Conservation (phyloP, 2,113 vertebrate genomes). For the Nannobrachium achirus region DNA sequence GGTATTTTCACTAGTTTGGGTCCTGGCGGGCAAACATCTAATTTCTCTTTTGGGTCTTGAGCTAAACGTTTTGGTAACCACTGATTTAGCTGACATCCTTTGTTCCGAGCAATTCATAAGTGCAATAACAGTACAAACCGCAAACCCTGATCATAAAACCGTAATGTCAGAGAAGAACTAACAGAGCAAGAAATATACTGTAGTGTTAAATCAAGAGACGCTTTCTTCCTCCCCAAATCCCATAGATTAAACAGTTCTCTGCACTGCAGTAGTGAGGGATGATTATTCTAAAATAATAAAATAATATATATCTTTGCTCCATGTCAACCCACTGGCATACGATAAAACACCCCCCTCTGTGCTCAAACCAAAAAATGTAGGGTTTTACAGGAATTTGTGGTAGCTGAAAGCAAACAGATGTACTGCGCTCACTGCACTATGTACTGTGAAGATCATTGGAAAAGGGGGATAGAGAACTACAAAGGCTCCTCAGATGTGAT, state of each 20-base stretch:
- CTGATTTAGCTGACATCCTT: too few species aligned
- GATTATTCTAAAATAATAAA: not conserved
- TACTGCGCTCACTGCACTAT: not conserved
- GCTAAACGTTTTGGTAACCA: too few species aligned
- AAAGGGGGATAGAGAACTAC: slow-evolving; percentile 5
- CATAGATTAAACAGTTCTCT: slow-evolving; percentile 27
- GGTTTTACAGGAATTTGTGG: slow-evolving; percentile 31
- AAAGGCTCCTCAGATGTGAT: slow-evolving; percentile 9
- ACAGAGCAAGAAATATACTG: too few species aligned
- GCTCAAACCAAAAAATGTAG: slow-evolving; percentile 18
- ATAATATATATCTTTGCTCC: not conserved
- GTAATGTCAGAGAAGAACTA: too few species aligned
- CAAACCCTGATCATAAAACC: too few species aligned
- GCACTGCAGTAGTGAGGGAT: not conserved
- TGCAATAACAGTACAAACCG: too few species aligned
- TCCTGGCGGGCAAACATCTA: too few species aligned
- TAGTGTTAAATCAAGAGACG: too few species aligned
- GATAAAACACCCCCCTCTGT: slow-evolving; percentile 25
- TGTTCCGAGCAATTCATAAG: too few species aligned
- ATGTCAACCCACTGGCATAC: slow-evolving; percentile 31
- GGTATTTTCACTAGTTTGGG: too few species aligned
- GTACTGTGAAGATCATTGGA: slow-evolving; percentile 17
- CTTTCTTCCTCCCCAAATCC: slow-evolving; percentile 15
- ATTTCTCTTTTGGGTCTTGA: too few species aligned
- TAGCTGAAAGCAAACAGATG: slow-evolving; percentile 48